Base-by-base conservation (phyloP, 2,113 vertebrate genomes). In the Crocuta crocuta region DNA sequence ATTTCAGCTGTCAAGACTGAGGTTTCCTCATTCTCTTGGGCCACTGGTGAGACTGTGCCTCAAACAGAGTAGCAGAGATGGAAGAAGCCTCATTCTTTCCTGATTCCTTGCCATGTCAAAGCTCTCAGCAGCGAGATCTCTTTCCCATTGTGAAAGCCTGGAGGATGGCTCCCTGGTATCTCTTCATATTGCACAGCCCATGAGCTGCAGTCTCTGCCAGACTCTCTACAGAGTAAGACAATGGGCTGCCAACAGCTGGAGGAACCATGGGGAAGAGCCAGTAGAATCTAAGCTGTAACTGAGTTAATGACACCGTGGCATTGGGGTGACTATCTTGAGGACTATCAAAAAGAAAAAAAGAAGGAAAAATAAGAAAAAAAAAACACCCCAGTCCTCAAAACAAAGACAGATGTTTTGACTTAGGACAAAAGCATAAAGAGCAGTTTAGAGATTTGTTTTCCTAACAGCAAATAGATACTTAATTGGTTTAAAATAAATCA, bases 371-470 rank as follows among this genome's bases (percentile, higher is more conserved):
- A 85, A 83, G 39, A 26, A 76, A 76, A 89, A 74, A 70, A 93
- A 68, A 71, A 39, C 83, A 83, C 11, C 94, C 83, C 92, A 66
- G 73, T 61, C 68, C 81, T 48, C 81, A 1, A 91, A 96, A 90
- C 96, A 94, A 74, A 96, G 94, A 86, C 94, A 96, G 97, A 94
- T 98, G 96, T 95, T 96, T 92, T 89, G 61, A 95, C 80, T 97
- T 88, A 85, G 93, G 81, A 86, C 81, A 79, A 95, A 53, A 97
- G 11, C n/a, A 53, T 28, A 68, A 70, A 91, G 87, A 55, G 10
- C 63, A 70, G 26, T 91, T 85, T 70, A 70, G 84, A 93, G 84
- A 85, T 65, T 50, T 70, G 50, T 45, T 79, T 92, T 95, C 26
- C 84, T 78, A 68, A 78, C 23, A 78, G 65, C 74, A 89, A 92